Evolutionary conservation across 2,888 invertebrate genomes (phyloP).

Genomic region (Agrotis puta): DNA sequence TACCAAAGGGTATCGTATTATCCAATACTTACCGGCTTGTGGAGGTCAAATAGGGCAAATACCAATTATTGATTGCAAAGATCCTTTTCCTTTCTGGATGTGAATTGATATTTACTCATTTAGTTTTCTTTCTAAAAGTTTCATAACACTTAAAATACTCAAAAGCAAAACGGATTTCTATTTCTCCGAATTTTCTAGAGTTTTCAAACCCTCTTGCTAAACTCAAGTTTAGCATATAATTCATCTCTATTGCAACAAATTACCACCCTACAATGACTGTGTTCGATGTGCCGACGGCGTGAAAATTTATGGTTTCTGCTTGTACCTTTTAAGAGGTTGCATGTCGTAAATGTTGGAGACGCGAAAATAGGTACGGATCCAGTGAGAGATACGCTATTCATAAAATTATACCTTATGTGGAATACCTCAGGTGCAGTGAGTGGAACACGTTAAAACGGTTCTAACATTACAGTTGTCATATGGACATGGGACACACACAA

Average conservation of each 20-base stretch:
- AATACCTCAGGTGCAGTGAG: no score
- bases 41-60: no score
- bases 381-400: slow-evolving; percentile 43
- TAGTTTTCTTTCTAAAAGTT: no score
- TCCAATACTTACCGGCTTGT: no score
- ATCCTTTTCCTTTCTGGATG: no score
- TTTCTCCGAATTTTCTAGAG: slow-evolving; percentile 12
- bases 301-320: slow-evolving; percentile 76
- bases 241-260: slow-evolving; percentile 60
- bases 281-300: slow-evolving; percentile 65
- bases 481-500: no score
- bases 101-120: no score
- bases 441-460: no score
- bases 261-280: slow-evolving; percentile 59
- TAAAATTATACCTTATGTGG: background rate
- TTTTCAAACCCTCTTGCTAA: slow-evolving; percentile 47
- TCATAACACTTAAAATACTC: no score
- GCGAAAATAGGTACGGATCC: slow-evolving; percentile 42
- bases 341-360: slow-evolving; percentile 67
- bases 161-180: background rate
- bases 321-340: slow-evolving; percentile 74
- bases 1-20: no score
- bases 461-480: no score
- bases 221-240: slow-evolving; percentile 46
- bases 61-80: no score